phyloP scores from a whole-genome alignment of 2,113 vertebrate species.

The Pitta sordida region DNA sequence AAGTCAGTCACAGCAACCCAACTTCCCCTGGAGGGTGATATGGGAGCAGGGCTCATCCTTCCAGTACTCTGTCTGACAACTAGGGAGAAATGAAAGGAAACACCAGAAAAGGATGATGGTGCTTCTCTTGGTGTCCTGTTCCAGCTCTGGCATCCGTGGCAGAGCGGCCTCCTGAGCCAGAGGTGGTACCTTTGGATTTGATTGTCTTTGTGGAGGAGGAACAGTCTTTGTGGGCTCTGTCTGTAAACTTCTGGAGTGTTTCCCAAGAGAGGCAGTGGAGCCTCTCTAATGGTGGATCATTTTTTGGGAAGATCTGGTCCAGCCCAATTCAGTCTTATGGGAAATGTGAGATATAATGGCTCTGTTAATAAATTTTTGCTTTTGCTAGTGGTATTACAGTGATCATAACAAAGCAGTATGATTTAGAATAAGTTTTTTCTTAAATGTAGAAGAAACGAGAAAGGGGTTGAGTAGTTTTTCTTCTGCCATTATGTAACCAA shows the following conservation, averaged over 20 bases:
- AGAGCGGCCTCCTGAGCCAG: not conserved
- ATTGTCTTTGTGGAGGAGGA: not conserved
- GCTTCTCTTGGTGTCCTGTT: not conserved
- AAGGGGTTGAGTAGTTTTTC: too few relatives aligned
- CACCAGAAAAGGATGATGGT: not conserved
- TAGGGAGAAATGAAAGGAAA: not conserved
- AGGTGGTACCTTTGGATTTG: not conserved
- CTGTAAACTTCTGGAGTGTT: not conserved
- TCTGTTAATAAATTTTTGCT: too few relatives aligned
- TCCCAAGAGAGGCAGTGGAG: not conserved
- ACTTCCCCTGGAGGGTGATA: fast-evolving
- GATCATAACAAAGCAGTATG: too few relatives aligned
- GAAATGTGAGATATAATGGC: too few relatives aligned
- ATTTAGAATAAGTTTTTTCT: too few relatives aligned
- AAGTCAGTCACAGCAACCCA: not conserved
- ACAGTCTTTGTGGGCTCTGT: not conserved
- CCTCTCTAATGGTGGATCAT: not conserved
- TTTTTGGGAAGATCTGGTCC: not conserved
- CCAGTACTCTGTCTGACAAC: not conserved
- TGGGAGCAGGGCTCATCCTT: not conserved
- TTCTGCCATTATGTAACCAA: too few relatives aligned
- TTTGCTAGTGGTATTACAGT: too few relatives aligned
- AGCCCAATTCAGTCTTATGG: not conserved
- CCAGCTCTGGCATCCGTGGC: not conserved
- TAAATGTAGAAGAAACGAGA: too few relatives aligned